phyloP scores from a whole-genome alignment of 2,888 invertebrate species.

The Phortica okadai region DNA sequence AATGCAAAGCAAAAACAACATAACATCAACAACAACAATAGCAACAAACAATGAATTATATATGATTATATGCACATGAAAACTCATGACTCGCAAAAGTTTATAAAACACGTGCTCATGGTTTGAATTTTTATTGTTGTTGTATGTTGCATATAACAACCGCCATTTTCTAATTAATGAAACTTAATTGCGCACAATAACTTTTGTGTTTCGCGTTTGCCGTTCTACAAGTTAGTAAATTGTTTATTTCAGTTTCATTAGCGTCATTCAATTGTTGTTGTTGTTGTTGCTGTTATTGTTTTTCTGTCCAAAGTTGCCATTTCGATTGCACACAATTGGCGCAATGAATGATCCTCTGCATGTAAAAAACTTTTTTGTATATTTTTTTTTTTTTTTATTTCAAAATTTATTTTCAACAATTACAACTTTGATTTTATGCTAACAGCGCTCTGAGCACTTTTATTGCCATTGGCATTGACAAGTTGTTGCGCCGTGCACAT shows the following conservation, averaged over 20 bases:
- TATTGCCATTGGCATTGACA: neutral
- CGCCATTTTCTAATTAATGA: conserved; percentile 15
- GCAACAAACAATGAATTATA: neutral
- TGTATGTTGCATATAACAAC: neutral
- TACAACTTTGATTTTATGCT: too few relatives aligned
- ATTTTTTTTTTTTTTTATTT: too few relatives aligned
- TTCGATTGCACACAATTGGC: conserved; percentile 6
- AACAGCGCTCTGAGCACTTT: neutral
- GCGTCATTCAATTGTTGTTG: conserved; percentile 10
- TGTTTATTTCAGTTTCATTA: conserved; percentile 6
- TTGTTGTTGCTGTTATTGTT: too few relatives aligned
- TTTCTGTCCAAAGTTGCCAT: neutral
- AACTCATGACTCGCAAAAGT: conserved; percentile 1
- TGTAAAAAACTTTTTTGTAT: neutral
- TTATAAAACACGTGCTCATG: neutral
- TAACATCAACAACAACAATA: neutral
- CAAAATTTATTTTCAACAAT: too few relatives aligned
- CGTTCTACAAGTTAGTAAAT: neutral
- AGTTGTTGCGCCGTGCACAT: neutral
- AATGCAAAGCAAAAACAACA: neutral
- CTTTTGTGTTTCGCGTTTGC: neutral
- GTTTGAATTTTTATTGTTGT: conserved; percentile 1
- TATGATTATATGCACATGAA: neutral
- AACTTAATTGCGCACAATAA: conserved; percentile 22
- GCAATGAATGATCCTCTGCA: neutral